Conservation (phyloP, 2,888 invertebrate genomes). For the Platerodrilus igneus region DNA sequence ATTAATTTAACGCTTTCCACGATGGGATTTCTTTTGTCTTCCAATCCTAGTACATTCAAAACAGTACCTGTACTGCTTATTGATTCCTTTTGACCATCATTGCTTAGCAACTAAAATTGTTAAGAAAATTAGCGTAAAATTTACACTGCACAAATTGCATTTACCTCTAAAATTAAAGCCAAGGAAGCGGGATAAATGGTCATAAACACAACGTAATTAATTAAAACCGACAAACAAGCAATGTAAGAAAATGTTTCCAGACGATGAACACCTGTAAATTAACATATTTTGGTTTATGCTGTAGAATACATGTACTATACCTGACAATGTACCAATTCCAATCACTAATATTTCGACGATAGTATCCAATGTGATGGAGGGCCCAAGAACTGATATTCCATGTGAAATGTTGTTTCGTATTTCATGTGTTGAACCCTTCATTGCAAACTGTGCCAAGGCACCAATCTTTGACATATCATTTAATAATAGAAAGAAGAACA, state of each 20-base stretch:
- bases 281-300: constrained; percentile 5
- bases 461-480: constrained; percentile 90
- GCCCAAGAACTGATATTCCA: constrained; percentile 83
- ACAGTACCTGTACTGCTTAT: constrained; percentile 33
- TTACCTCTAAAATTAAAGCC: too few relatives aligned
- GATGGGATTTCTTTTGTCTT: constrained; percentile 88
- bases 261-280: constrained; percentile 64
- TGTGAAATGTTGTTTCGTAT: constrained; percentile 82
- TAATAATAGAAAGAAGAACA: constrained; percentile 87
- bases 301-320: constrained; percentile 37
- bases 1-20: constrained; percentile 91
- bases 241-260: constrained; percentile 87
- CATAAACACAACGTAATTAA: constrained; percentile 93
- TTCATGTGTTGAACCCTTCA: constrained; percentile 75
- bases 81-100: too few relatives aligned
- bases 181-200: too few relatives aligned
- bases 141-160: too few relatives aligned
- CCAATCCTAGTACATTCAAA: constrained; percentile 58
- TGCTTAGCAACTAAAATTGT: constrained; percentile 34
- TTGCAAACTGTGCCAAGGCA: constrained; percentile 74
- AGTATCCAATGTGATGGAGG: constrained; percentile 85
- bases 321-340: constrained; percentile 88
- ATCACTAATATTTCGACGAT: constrained; percentile 85
- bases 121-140: constrained; percentile 73
- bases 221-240: constrained; percentile 84